Conservation (phyloP, 2,888 invertebrate genomes). For the Mythimna albipuncta region DNA sequence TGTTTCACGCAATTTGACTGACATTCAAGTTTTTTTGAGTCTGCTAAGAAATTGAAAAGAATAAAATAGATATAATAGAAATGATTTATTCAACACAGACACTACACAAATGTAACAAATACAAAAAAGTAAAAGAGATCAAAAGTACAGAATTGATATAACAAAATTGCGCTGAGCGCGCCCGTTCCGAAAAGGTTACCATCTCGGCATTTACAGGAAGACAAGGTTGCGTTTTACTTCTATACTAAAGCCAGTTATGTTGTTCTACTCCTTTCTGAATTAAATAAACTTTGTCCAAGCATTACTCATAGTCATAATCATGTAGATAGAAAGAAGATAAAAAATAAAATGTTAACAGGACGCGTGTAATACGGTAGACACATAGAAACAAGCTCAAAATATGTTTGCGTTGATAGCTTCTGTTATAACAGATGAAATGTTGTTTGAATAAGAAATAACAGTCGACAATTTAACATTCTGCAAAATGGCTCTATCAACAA, state of each 20-base stretch:
- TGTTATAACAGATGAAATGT: constrained; percentile 16
- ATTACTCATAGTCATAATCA: neutral
- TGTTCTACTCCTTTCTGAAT: neutral
- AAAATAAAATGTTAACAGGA: neutral
- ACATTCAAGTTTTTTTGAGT: neutral
- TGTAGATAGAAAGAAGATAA: neutral
- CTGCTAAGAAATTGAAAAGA: neutral
- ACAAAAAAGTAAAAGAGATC: no score
- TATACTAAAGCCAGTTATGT: neutral
- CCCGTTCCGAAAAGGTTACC: no score
- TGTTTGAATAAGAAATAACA: constrained; percentile 49
- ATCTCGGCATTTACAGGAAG: no score
- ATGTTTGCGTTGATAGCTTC: constrained; percentile 23
- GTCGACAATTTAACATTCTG: constrained; percentile 62
- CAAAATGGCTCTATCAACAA: constrained; percentile 68
- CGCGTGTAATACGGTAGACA: neutral
- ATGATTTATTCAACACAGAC: no score
- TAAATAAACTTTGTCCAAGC: neutral
- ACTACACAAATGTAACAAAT: no score
- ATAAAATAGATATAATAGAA: no score
- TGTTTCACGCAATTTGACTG: neutral
- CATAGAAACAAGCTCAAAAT: constrained; percentile 13
- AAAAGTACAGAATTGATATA: no score
- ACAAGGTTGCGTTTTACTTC: neutral
- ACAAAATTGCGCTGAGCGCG: no score